A percentile compares a stretch with the other conserved stretches of the same genome.
Conservation (phyloP, 64 coral and sea anemone species). For the Dendronephthya gigantea region DNA sequence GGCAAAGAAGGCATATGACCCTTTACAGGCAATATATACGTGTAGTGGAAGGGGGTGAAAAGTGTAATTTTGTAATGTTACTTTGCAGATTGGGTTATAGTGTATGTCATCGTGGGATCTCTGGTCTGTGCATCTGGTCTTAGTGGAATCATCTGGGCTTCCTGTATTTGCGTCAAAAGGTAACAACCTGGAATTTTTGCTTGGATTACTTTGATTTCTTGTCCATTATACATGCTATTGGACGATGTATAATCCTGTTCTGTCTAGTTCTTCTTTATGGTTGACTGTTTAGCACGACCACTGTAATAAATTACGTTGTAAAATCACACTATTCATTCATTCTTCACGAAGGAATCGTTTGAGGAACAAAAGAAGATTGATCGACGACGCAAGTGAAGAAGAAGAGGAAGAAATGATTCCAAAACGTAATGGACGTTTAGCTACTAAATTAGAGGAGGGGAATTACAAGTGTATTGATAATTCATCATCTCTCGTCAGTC, state of each 20-base stretch:
- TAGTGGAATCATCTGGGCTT: slow-evolving; percentile 79
- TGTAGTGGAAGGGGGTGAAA: too few species aligned
- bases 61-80: too few species aligned
- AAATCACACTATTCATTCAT: neutral
- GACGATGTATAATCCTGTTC: too few species aligned
- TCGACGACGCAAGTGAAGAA: slow-evolving; percentile 64
- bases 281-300: too few species aligned
- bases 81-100: slow-evolving; percentile 83
- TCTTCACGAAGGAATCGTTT: slow-evolving; percentile 53
- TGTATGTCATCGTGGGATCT: slow-evolving; percentile 83
- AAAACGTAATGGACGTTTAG: too few species aligned
- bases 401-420: slow-evolving; percentile 91
- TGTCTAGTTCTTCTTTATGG: neutral
- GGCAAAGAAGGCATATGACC: too few species aligned
- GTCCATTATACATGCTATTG: neutral
- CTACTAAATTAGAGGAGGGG: too few species aligned
- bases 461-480: too few species aligned
- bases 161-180: slow-evolving; percentile 83
- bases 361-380: slow-evolving; percentile 68
- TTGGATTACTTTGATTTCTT: too few species aligned
- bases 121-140: slow-evolving; percentile 74
- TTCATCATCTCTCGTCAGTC: too few species aligned
- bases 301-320: neutral
- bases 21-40: too few species aligned
- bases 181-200: neutral